Evolutionary conservation across 2,797 vertebrate species (phyloP), one percentile per base, ranked within the genome.

Genomic region (Cheirogaleus major): DNA sequence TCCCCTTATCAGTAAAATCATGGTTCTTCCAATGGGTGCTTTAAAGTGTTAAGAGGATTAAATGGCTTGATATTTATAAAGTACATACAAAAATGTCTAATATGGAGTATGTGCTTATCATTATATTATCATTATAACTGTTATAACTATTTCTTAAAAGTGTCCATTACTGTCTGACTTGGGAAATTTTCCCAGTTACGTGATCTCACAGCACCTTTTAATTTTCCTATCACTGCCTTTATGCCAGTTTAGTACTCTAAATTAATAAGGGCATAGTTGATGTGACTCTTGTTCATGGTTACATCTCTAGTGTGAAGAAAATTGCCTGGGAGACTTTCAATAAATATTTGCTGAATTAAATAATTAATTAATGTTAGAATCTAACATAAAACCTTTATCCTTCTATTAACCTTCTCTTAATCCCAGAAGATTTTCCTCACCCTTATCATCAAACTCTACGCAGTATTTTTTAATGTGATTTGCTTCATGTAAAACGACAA

Each of bases 301-400:
- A 38, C 13, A 67, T 76, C 22, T 65, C 38, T 23, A 88, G 4
- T 38, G 8, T 70, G 32, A 92, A 93, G 27, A 91, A 83, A 84
- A 72, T 22, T 48, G 15, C 25, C 41, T 81, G 27, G 35, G 22
- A 69, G 38, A 61, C 1, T 52, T 72, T 86, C 32, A 48, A 65
- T 50, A 92, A 75, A 59, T 80, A 41, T 90, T 89, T 90, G 11
- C 27, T 69, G 27, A 43, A 63, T 76, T 95, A 82, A 96, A 87
- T 93, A 83, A 82, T 92, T 76, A 88, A 73, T 78, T 65, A 45
- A 61, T 75, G 3, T 57, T 82, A 73, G 9, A 91, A 45, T 89
- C 38, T 59, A 85, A 80, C 5, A 32, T 13, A 59, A 75, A 95
- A 59, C 0, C 3, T 93, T 91, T 93, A 48, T 73, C 59, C 14